Conservation (phyloP, 2,113 vertebrate genomes). For the Canis aureus region DNA sequence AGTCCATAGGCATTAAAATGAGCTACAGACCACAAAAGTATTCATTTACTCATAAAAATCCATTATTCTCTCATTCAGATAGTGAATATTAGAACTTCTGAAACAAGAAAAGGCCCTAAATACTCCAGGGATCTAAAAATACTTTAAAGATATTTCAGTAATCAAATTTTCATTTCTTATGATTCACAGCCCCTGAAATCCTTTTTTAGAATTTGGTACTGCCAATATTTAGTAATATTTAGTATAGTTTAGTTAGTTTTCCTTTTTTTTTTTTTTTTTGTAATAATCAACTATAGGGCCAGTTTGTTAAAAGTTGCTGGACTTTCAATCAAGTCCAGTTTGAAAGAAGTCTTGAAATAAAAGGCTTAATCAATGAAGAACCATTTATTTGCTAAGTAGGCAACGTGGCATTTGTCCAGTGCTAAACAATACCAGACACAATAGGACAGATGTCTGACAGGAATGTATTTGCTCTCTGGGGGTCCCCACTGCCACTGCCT, state of each 20-base stretch:
- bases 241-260: not conserved
- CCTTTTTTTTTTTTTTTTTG: not conserved
- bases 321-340: not conserved
- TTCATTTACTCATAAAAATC: not conserved
- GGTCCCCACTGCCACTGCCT: not conserved
- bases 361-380: not conserved
- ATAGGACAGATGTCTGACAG: not conserved
- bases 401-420: not conserved
- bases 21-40: not conserved
- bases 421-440: not conserved
- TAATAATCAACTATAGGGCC: not conserved
- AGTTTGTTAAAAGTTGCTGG: not conserved
- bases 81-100: not conserved
- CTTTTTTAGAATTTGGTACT: not conserved
- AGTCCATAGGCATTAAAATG: not conserved
- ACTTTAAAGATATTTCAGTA: not conserved
- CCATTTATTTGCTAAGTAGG: not conserved
- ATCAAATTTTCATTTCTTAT: not conserved
- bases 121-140: not conserved
- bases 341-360: not conserved
- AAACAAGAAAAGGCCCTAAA: not conserved
- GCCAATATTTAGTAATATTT: not conserved
- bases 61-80: not conserved
- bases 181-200: not conserved
- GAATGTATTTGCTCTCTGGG: no score